phyloP scores from a whole-genome alignment of 1,140 invertebrate species.

The Plectrocnemia conspersa region DNA sequence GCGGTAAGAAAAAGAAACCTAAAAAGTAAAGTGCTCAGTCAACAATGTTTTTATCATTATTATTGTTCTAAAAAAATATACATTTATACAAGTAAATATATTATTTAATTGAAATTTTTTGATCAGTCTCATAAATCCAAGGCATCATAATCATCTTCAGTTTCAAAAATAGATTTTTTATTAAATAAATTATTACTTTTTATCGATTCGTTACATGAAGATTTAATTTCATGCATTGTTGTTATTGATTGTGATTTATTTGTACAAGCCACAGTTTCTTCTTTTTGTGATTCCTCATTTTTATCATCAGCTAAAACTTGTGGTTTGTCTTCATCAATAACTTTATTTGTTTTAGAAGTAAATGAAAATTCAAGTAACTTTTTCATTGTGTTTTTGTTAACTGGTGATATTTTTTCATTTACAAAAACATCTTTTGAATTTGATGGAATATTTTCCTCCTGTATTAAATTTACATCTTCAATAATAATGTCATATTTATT shows the following conservation, averaged over 20 bases:
- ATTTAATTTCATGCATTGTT: too few relatives aligned
- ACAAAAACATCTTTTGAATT: slow-evolving; percentile 16
- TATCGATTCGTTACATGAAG: too few relatives aligned
- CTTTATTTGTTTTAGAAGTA: slow-evolving; percentile 39
- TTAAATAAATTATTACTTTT: slow-evolving; percentile 38
- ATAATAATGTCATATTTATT: background rate
- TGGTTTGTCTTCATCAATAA: slow-evolving; percentile 37
- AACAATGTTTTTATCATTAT: too few relatives aligned
- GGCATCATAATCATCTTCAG: slow-evolving; percentile 46
- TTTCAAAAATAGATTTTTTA: slow-evolving; percentile 51
- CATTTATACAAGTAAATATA: slow-evolving; percentile 4
- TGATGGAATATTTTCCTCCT: slow-evolving; percentile 1
- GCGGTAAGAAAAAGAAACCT: background rate
- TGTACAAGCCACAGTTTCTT: too few relatives aligned
- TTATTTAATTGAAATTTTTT: slow-evolving; percentile 6
- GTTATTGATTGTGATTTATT: too few relatives aligned
- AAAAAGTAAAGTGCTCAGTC: too few relatives aligned
- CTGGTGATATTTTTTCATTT: slow-evolving; percentile 23
- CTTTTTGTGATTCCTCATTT: too few relatives aligned
- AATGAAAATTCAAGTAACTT: slow-evolving; percentile 47
- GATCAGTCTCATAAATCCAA: slow-evolving; percentile 43
- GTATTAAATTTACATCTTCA: background rate
- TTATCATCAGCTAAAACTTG: too few relatives aligned
- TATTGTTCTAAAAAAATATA: too few relatives aligned
- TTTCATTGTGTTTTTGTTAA: slow-evolving; percentile 34